Evolutionary conservation across 2,113 vertebrate genomes (phyloP), one percentile per base, ranked within the genome.

Genomic region (Cyanoramphus novaezelandiae): DNA sequence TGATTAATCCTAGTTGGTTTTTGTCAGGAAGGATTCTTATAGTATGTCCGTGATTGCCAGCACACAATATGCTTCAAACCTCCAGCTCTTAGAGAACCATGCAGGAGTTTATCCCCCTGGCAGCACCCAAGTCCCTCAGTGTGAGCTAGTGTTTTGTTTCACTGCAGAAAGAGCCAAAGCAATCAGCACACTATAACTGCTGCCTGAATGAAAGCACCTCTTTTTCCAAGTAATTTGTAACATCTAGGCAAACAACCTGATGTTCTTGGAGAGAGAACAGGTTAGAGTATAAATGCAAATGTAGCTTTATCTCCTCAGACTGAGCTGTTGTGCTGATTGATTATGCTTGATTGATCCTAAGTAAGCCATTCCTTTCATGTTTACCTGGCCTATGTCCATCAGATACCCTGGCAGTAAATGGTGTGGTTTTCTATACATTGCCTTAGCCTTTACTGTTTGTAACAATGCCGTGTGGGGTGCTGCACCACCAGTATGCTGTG

Each of bases 21-120:
- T 72, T 60, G 14, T 50, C 57, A 41, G 35, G 53, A 82, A 57
- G 43, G 20, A 27, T 49, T 81, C n/a, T 77, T 57, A 23, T 33
- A 5, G 6, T 11, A 10, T 35, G 62, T 39, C 35, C 17, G 3
- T 2, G 5, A 75, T 2, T 46, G 25, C 64, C 80, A 84, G 27
- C 76, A 75, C 31, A 12, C 13, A 41, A 9, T 13, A n/a, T 11
- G 8, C 55, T 52, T 33, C 10, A 80, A 69, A 39, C n/a, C n/a
- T 39, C 46, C 50, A n/a, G n/a, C 39, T 64, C 64, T 0, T 1
- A 7, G 9, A 79, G 39, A 50, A 3, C 23, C 0, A 0, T 19
- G 50, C 3, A 21, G 77, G 39, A 41, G 17, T 37, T 70, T 53
- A 57, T 81, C 7, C 15, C 33, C 8, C 15, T 27, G 44, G 46